phyloP scores from a whole-genome alignment of 2,113 vertebrate genomes.

The Heliornis fulica region DNA sequence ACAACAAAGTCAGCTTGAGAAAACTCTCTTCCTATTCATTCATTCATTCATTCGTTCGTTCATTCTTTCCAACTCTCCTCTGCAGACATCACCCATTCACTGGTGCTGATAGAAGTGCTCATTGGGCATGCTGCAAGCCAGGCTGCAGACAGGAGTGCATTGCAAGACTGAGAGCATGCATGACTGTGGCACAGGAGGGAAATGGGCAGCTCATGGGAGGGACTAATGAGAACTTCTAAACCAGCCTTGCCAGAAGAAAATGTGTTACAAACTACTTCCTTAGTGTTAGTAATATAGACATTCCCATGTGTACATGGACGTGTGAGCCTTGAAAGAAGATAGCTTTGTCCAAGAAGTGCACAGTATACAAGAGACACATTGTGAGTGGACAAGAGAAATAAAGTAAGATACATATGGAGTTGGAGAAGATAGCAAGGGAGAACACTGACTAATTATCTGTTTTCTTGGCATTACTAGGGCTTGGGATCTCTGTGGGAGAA shows the following conservation, averaged over 20 bases:
- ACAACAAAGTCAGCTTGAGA: background rate
- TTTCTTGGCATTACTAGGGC: background rate
- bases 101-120: background rate
- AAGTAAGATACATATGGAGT: background rate
- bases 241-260: background rate
- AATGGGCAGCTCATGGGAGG: background rate
- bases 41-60: background rate
- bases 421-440: background rate
- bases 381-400: background rate
- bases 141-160: background rate
- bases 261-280: background rate
- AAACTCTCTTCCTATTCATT: background rate
- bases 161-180: fast-evolving
- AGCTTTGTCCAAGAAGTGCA: background rate
- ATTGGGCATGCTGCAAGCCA: background rate
- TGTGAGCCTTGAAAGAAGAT: background rate
- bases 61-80: background rate
- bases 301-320: fast-evolving
- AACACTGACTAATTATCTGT: background rate
- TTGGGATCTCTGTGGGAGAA: background rate
- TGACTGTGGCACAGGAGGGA: background rate
- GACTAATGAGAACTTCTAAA: background rate
- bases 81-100: background rate
- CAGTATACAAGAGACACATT: background rate
- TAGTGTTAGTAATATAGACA: background rate